Evolutionary conservation across 2,797 vertebrate genomes (phyloP), one percentile per base, ranked within the genome.

Genomic region (Discoglossus pictus): DNA sequence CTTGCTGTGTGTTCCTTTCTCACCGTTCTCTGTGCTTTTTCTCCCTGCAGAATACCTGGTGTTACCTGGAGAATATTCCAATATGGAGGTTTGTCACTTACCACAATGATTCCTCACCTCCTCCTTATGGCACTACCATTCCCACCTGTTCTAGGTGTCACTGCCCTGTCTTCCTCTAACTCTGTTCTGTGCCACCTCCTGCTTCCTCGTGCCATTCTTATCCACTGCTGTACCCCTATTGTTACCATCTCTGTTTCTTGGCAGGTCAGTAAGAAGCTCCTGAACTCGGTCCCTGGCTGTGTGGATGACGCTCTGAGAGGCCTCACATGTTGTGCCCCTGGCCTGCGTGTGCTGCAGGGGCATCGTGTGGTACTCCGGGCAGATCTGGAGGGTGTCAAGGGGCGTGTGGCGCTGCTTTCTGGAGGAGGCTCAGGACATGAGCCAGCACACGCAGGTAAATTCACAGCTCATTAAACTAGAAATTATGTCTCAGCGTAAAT

Each of bases 401-500:
- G 93, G 8, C 91, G 75, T 6, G 95, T 98, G 76, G 95, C 90
- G 0, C 74, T 98, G 70, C 74, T 98, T 4, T 95, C 95, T 0
- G 96, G 96, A 1, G 96, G 96, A 0, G 96, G 96, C 1, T 96
- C 96, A 0, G 96, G 96, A 36, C 96, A 98, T 0, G 96, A 98
- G 81, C 96, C 96, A 0, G 94, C 96, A 27, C 96, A 98, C 0
- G 93, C 89, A n/a, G 94, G 96, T 95, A 75, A 76, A n/a, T n/a
- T n/a, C 73, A 31, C 4, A 11, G 1, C n/a, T n/a, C n/a, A n/a
- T n/a, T n/a, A n/a, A n/a, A n/a, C 25, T 23, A 11, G 6, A n/a
- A n/a, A n/a, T n/a, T n/a, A n/a, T n/a, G n/a, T n/a, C n/a, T n/a
- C n/a, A n/a, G n/a, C n/a, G n/a, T n/a, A n/a, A n/a, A n/a, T n/a